Evolutionary conservation across 2,888 invertebrate genomes (phyloP), one percentile per base, ranked within the genome.

Genomic region (Sussaba pulchella): DNA sequence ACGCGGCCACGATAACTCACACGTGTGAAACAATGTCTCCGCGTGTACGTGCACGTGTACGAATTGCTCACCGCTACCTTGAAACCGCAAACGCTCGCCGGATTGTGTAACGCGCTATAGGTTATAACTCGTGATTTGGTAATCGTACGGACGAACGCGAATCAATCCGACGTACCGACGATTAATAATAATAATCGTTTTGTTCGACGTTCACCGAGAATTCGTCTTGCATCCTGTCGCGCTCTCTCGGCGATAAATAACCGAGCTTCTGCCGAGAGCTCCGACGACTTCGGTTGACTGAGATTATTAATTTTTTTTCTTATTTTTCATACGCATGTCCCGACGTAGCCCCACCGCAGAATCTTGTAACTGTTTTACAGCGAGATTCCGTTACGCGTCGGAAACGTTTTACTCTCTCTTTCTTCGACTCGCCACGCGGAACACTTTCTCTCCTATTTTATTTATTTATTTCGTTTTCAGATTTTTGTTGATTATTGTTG

Each of bases 131-230:
- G 67, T 17, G 31, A 47, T 45, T 67, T 67, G 57, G 26, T 67
- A 54, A 31, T 59, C 71, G 50, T 47, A 63, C 63, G 54, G 41
- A 74, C 66, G 66, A 77, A 64, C 59, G 61, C 76, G 79, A 80
- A 67, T 74, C 71, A 74, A 71, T 74, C 64, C 78, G 36, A 71
- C 74, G 63, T 80, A 50, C 71, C 67, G 74, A 77, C 59, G 71
- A 78, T 81, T 74, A 72, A 81, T 81, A 82, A 82, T 80, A 77
- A 81, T 73, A 64, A 43, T 77, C n/a, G n/a, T n/a, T n/a, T 61
- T 26, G 31, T 36, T 66, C 31, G 67, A 45, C 47, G 45, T 73
- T 80, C 57, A 45, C 71, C 64, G 57, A 9, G 36, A n/a, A n/a
- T n/a, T 45, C 74, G 59, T 57, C 43, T 52, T 57, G 70, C 54